Base-by-base conservation (phyloP, 2,888 invertebrate species). In the Plebejus anna region DNA sequence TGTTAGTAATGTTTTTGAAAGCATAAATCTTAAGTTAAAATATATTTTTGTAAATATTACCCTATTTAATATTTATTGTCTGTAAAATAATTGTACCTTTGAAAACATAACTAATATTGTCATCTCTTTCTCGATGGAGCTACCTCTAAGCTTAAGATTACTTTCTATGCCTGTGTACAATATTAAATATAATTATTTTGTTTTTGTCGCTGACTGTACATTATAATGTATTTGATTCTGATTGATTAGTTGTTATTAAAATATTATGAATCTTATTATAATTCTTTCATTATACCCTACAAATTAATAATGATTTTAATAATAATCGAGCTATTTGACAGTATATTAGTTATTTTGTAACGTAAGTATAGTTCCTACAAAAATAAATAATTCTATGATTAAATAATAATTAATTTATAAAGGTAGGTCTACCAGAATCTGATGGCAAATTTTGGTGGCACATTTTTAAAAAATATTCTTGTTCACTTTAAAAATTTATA, bases 181-280 rank as follows among this genome's bases (percentile, higher is more conserved):
- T 55, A 72, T 47, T 13, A 47, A 28, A 42, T 42, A 71, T 38
- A n/a, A 38, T 47, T 22, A 55, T 4, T 28, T 47, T 6, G 13
- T 55, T 73, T 73, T 73, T 90, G 89, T 61, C 77, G 75, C 59
- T 71, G 73, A 73, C 42, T 92, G 90, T 92, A 91, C 87, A 89
- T 91, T 90, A 89, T 91, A 92, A 88, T 92, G 92, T 93, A 92
- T 92, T 92, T 92, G 91, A 91, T 90, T 87, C 82, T 88, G 91
- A 90, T 91, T 94, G 93, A 93, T 92, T 94, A 94, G 92, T 92
- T 92, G 94, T 94, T 94, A 94, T 90, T 91, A 86, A 94, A 94
- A 94, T 82, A 78, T 79, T 77, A 73, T 66, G 66, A 73, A 73
- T 61, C 61, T 4, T 66, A 28, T 75, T 47, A 42, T 28, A 36